These are phyloP conservation scores for Sinonovacula constricta DNA, from an alignment of 1,140 invertebrate species.

Conservation along the genomic window DNA sequence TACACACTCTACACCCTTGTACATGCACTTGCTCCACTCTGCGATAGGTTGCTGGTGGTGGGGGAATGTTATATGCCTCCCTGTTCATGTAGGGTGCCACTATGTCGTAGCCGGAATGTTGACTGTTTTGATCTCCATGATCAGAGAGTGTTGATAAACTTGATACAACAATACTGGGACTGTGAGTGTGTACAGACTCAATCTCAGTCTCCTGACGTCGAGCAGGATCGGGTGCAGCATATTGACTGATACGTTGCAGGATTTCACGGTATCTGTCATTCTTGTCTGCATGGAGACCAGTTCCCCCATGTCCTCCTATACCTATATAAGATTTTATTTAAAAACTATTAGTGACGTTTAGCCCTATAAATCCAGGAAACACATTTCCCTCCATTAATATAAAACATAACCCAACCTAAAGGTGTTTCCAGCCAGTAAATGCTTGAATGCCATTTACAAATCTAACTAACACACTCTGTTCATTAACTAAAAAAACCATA, in stretches of 20 bases:
- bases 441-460: no score
- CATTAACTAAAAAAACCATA: no score
- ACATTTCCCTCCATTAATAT: no score
- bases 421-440: no score
- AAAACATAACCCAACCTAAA: no score
- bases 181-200: conserved; percentile 15
- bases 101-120: not conserved
- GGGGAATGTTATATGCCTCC: not conserved
- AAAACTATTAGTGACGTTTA: no score
- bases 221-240: conserved; percentile 60
- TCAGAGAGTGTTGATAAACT: conserved; percentile 5
- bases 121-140: conserved; percentile 9
- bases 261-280: conserved; percentile 79
- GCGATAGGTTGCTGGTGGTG: not conserved
- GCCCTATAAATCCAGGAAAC: no score
- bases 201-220: conserved; percentile 56
- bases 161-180: conserved; percentile 15
- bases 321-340: conserved; percentile 64
- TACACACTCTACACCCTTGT: conserved; percentile 19
- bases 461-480: no score
- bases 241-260: conserved; percentile 68
- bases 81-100: not conserved
- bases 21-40: conserved; percentile 40
- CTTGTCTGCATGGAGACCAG: conserved; percentile 78
- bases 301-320: conserved; percentile 80